A percentile compares a stretch with the other conserved stretches of the same genome.
These are phyloP conservation scores for Oceanites oceanicus DNA, from an alignment of 2,113 vertebrate genomes.

Conservation along the genomic window DNA sequence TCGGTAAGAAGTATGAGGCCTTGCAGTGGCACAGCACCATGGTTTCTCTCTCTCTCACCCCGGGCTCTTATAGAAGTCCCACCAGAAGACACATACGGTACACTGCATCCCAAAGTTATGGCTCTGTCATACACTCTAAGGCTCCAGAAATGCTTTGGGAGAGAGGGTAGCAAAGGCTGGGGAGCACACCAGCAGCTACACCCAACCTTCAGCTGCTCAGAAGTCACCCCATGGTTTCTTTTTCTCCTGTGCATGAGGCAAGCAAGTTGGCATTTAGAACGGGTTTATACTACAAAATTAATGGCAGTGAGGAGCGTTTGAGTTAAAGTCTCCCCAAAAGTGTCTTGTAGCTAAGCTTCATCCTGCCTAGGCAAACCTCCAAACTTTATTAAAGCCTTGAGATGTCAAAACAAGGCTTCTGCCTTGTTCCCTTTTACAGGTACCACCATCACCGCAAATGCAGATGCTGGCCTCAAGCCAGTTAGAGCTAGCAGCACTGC, in stretches of 20 bases:
- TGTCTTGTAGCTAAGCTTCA: not conserved
- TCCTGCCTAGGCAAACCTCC: constrained; percentile 26
- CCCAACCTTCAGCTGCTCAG: not conserved
- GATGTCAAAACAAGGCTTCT: constrained; percentile 47
- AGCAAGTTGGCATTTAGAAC: not conserved
- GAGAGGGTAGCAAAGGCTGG: not conserved
- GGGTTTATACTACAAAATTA: not conserved
- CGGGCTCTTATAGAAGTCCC: not conserved
- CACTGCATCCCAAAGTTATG: not conserved
- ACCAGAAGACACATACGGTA: not conserved
- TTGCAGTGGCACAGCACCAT: not conserved
- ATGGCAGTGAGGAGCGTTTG: not conserved
- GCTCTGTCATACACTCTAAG: not conserved
- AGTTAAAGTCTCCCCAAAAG: not conserved
- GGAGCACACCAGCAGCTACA: not conserved
- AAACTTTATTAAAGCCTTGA: constrained; percentile 7
- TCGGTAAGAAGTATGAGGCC: not conserved
- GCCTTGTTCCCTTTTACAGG: not conserved
- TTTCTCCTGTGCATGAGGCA: not conserved
- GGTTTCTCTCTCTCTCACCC: not conserved
- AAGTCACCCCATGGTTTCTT: accelerated
- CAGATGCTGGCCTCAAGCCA: not conserved
- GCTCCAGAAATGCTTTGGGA: not conserved
- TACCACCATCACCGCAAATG: not conserved
- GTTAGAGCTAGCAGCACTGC: not conserved